Evolutionary conservation across 35 echinoderm and acorn worm genomes (phyloP), one percentile per base, ranked within the genome.

Genomic region (Strongylocentrotus purpuratus): DNA sequence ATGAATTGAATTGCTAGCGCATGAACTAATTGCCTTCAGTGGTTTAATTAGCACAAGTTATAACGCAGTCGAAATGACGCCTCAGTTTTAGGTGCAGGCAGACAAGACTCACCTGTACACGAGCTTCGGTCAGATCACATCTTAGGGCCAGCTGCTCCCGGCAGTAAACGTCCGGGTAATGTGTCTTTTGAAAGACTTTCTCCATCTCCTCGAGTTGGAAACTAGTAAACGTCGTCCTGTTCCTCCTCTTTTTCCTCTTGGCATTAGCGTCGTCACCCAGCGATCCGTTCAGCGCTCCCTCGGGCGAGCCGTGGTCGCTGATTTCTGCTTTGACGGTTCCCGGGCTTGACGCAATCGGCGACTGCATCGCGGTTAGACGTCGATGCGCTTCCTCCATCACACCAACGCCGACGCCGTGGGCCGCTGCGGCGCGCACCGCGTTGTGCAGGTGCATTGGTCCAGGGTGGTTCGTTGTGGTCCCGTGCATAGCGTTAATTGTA

Each of bases 201-300:
- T 99, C 98, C 98, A 99, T 97, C 94, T 99, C 98, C 20, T 99
- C 98, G 70, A 99, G 86, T 88, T 99, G 98, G 31, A 92, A 99
- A 88, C 98, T 99, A 12, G 98, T 99, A 94, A 99, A 99, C 0
- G 98, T 99, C 17, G 98, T 99, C 41, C 98, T 89, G 95, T 99
- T 98, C 45, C 98, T 70, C 47, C 98, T 94, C 96, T 98, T 97
- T 87, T 99, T 99, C 90, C 97, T 96, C 32, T 96, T 96, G 15
- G 95, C 32, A 5, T 94, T 94, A 88, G 95, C 88, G 60, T 99
- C 98, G 17, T 98, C 96, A 14, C 94, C 88, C 45, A 65, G 20
- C 4, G 90, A 86, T 35, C 96, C 96, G 47, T 86, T 94, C 33
- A 58, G 45, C 11, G 91, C 91, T 13, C 91, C 48, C n/a, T 93